A percentile compares a stretch with the other conserved stretches of the same genome.
These are phyloP conservation scores for Entomobrya multifasciata DNA, from an alignment of 2,888 invertebrate genomes.

Conservation along the genomic window DNA sequence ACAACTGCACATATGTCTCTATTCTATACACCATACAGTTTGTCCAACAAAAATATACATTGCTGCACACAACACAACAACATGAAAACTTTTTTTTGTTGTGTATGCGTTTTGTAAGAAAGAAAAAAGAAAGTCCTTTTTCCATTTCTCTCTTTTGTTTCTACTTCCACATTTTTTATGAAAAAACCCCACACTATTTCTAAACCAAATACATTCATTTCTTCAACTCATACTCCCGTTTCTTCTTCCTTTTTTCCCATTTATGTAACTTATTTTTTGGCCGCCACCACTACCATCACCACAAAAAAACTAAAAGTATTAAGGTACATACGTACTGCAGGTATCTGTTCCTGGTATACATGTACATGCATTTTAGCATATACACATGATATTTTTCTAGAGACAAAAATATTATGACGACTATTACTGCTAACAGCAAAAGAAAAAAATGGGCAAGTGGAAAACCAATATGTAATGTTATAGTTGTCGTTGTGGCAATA, in stretches of 20 bases:
- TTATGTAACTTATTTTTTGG: slow-evolving; percentile 26
- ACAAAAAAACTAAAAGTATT: slow-evolving; percentile 28
- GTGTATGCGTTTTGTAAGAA: slow-evolving; percentile 11
- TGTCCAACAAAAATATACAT: neutral
- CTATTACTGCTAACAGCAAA: slow-evolving; percentile 46
- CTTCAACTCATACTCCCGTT: neutral
- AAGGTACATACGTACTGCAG: neutral
- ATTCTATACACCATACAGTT: neutral
- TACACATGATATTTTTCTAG: no score
- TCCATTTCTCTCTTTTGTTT: slow-evolving; percentile 16
- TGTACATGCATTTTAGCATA: neutral
- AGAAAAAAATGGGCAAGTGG: slow-evolving; percentile 36
- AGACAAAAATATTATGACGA: slow-evolving; percentile 15
- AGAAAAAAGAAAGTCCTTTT: slow-evolving; percentile 22
- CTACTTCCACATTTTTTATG: slow-evolving; percentile 4
- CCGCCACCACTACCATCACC: slow-evolving; percentile 22
- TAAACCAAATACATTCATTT: slow-evolving; percentile 8
- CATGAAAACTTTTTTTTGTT: slow-evolving; percentile 10
- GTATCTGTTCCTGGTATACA: neutral
- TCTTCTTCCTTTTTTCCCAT: neutral
- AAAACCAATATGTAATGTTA: slow-evolving; percentile 28
- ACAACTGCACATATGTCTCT: no score
- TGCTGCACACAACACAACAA: no score
- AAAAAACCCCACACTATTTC: slow-evolving; percentile 4
- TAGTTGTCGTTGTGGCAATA: slow-evolving; percentile 23